Conservation (phyloP, 2,797 vertebrate genomes). For the Acanthopagrus latus region DNA sequence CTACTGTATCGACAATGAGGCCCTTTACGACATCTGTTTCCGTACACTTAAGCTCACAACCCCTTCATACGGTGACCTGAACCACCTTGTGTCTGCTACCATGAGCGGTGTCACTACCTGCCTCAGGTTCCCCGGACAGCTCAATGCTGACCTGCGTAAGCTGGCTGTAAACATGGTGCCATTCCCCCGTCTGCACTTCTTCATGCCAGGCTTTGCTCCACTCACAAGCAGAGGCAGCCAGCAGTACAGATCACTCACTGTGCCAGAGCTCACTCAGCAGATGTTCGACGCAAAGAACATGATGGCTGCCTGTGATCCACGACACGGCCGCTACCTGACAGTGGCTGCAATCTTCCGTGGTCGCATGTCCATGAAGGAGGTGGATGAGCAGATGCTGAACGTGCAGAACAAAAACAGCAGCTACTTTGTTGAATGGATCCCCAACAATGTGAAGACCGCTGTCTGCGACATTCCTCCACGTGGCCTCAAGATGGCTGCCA, state of each 20-base stretch:
- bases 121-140: slow-evolving; percentile 89
- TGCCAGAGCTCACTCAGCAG: slow-evolving; percentile 89
- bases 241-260: slow-evolving; percentile 87
- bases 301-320: slow-evolving; percentile 90
- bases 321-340: slow-evolving; percentile 88
- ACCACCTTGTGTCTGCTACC: slow-evolving; percentile 88
- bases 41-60: slow-evolving; percentile 89
- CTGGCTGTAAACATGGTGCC: slow-evolving; percentile 90
- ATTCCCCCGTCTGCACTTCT: slow-evolving; percentile 90
- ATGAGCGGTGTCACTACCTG: slow-evolving; percentile 90
- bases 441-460: slow-evolving; percentile 89
- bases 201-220: slow-evolving; percentile 89
- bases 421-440: slow-evolving; percentile 90
- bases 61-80: slow-evolving; percentile 88
- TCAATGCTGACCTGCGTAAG: slow-evolving; percentile 88
- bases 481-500: slow-evolving; percentile 89
- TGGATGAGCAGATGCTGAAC: slow-evolving; percentile 90
- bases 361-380: slow-evolving; percentile 91
- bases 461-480: slow-evolving; percentile 89
- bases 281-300: slow-evolving; percentile 91
- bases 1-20: slow-evolving; percentile 89
- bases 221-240: slow-evolving; percentile 89
- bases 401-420: slow-evolving; percentile 91
- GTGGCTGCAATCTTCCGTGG: slow-evolving; percentile 89
- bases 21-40: slow-evolving; percentile 89